A percentile compares a stretch with the other conserved stretches of the same genome.
Evolutionary conservation across 2,888 invertebrate genomes (phyloP).

Genomic region (Eristalis pertinax): DNA sequence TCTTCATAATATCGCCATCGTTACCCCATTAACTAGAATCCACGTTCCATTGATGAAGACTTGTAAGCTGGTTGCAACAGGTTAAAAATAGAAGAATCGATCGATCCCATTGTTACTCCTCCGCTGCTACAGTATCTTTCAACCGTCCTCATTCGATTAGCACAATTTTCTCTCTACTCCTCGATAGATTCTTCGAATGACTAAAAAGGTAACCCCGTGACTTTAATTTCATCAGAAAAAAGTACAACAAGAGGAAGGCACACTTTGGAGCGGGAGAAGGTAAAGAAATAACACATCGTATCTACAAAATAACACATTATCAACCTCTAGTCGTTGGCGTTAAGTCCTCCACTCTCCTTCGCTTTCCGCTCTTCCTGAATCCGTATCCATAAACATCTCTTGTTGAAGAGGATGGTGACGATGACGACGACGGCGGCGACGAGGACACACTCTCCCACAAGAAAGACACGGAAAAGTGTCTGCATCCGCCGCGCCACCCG

Average conservation of each 20-base stretch:
- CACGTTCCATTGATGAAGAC: background rate
- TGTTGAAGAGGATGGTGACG: conserved; percentile 17
- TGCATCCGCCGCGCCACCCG: conserved; percentile 56
- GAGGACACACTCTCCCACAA: conserved; percentile 11
- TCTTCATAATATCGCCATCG: background rate
- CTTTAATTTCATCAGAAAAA: conserved; percentile 1
- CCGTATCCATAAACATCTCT: conserved; percentile 64
- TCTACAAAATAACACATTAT: conserved; percentile 57
- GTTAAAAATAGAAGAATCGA: background rate
- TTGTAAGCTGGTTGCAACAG: background rate
- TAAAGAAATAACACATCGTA: conserved; percentile 7
- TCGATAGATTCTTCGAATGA: background rate
- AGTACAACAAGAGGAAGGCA: background rate
- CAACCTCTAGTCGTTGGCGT: conserved; percentile 56
- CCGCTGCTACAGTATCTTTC: background rate
- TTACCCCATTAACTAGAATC: background rate
- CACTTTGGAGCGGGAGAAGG: background rate
- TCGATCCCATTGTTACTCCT: background rate
- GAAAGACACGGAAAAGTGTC: conserved; percentile 72
- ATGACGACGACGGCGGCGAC: background rate
- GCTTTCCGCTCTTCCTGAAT: conserved; percentile 55
- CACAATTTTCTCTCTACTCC: background rate
- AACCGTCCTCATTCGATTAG: background rate
- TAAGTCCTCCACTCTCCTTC: conserved; percentile 57
- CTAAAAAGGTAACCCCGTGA: background rate